Base-by-base conservation (phyloP, 2,113 vertebrate species). In the Heterotis niloticus region DNA sequence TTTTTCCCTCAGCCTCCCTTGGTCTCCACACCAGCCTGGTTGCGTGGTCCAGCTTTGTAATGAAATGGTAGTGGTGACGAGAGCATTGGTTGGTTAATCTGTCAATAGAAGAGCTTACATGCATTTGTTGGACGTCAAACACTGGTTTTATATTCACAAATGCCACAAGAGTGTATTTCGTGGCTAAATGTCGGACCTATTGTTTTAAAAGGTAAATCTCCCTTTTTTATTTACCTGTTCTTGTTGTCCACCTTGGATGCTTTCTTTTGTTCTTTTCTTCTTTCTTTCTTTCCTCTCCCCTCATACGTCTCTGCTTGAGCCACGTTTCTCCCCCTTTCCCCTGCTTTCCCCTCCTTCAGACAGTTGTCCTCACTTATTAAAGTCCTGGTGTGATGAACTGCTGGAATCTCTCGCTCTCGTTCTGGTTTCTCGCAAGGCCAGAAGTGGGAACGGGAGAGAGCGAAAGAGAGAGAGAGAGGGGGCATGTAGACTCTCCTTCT, bases 301-400 rank as follows among this genome's bases (percentile, higher is more conserved):
- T 71, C 81, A 18, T 13, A 78, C 82, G 79, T 23, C 76, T 12
- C 54, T 67, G 81, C 16, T 81, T 86, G 85, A 88, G 81, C 54
- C 59, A 67, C 62, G 52, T 81, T 51, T 0, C 29, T 18, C 57
- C 51, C 64, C 10, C 51, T 34, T 54, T 12, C 59, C n/a, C 78
- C 68, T 4, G 34, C 80, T 75, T 78, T 34, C n/a, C 74, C 60
- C 69, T 64, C 74, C 78, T 78, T 75, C 57, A 76, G 62, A 87
- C 87, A 88, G 88, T 90, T 90, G 88, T 90, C 88, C 83, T 87
- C 87, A 86, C 88, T 86, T 88, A 90, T 90, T 90, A 88, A 80
- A 87, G 89, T 86, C 77, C 84, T 59, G n/a, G 70, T 86, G 81
- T 79, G 83, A 89, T 88, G 89, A 89, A 88, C 83, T 81, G 77